Conservation (phyloP, 35 echinoderm and acorn worm species). For the Acanthaster planci region DNA sequence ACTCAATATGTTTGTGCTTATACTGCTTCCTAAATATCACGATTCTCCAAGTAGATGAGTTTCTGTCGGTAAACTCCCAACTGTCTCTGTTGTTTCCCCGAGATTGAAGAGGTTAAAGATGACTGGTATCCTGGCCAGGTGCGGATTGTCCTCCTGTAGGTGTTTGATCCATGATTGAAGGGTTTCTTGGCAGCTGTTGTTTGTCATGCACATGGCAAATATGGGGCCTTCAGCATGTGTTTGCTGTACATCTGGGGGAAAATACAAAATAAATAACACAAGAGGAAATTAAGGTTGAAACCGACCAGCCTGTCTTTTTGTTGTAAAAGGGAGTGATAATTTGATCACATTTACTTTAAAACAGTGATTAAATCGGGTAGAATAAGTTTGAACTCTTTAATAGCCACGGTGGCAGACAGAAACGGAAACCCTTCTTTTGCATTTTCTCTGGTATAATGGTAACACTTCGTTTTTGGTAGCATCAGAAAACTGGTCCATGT, state of each 20-base stretch:
- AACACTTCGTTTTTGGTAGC: too few relatives aligned
- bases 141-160: conserved; percentile 85
- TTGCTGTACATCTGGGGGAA: conserved; percentile 34
- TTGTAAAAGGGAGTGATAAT: too few relatives aligned
- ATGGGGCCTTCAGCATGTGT: conserved; percentile 68
- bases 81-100: not conserved
- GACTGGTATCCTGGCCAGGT: conserved; percentile 79
- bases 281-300: too few relatives aligned
- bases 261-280: not conserved
- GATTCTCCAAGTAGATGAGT: not conserved
- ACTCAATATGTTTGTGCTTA: too few relatives aligned
- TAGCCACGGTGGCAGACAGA: too few relatives aligned
- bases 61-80: conserved; percentile 5
- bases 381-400: too few relatives aligned
- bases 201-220: conserved; percentile 92
- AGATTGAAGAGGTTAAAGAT: conserved; percentile 86
- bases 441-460: too few relatives aligned
- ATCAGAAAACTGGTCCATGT: too few relatives aligned
- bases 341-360: too few relatives aligned
- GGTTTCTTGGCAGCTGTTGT: conserved; percentile 44
- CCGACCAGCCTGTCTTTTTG: too few relatives aligned
- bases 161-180: conserved; percentile 72
- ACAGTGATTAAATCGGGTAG: too few relatives aligned
- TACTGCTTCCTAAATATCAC: not conserved
- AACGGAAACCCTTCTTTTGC: too few relatives aligned